Evolutionary conservation across 2,888 invertebrate species (phyloP).

Genomic region (Noctua pronuba): DNA sequence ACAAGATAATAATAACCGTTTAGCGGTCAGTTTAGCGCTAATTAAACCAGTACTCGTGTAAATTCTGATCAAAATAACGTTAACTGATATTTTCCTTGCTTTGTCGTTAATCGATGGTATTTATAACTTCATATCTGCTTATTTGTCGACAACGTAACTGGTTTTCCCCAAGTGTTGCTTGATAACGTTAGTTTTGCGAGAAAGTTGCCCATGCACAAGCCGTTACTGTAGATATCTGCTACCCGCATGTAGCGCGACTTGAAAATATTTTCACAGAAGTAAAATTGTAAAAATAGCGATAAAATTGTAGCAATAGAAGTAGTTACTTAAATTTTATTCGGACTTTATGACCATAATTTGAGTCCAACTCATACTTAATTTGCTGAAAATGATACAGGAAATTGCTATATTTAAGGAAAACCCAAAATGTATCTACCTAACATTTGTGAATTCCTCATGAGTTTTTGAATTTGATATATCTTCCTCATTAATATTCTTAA

Average conservation of each 20-base stretch:
- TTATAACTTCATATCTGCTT: slow-evolving; percentile 34
- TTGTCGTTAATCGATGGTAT: slow-evolving; percentile 23
- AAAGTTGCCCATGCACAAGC: slow-evolving; percentile 73
- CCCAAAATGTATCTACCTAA: not conserved
- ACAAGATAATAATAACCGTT: slow-evolving; percentile 57
- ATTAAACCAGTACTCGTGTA: slow-evolving; percentile 48
- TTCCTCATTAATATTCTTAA: not conserved
- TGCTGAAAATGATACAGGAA: not conserved
- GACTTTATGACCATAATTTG: not conserved
- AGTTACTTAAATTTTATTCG: not conserved
- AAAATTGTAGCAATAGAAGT: not conserved
- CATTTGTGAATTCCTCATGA: not conserved
- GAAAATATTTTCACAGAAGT: slow-evolving; percentile 41
- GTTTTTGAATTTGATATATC: slow-evolving; percentile 1
- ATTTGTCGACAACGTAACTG: slow-evolving; percentile 21
- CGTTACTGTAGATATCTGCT: slow-evolving; percentile 29
- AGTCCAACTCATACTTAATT: not conserved
- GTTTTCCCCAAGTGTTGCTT: slow-evolving; percentile 44
- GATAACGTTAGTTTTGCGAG: slow-evolving; percentile 75
- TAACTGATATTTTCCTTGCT: slow-evolving; percentile 44
- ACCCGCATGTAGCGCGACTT: slow-evolving; percentile 49
- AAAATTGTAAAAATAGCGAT: slow-evolving; percentile 31
- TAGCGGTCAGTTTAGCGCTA: slow-evolving; percentile 37
- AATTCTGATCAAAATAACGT: slow-evolving; percentile 40
- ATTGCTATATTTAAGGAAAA: slow-evolving; percentile 3